Conservation (phyloP, 2,888 invertebrate species). For the Drosophila kanekoi region DNA sequence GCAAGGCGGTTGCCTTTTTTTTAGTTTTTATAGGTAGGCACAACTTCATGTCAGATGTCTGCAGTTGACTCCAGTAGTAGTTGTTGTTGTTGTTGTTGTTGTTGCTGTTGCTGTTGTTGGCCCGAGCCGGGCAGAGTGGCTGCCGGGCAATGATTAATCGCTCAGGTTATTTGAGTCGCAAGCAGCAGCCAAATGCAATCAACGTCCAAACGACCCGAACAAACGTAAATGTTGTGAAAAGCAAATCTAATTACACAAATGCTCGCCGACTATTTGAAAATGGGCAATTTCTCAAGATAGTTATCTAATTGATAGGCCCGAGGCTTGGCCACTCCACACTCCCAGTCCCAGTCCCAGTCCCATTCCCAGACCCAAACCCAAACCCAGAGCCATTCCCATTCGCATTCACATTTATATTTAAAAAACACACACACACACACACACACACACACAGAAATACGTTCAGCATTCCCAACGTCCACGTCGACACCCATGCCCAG, state of each 20-base stretch:
- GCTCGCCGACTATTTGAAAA: conserved; percentile 84
- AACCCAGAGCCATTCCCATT: conserved; percentile 19
- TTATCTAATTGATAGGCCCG: conserved; percentile 84
- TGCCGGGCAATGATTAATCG: conserved; percentile 68
- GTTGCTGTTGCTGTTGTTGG: conserved; percentile 27
- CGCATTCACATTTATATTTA: conserved; percentile 22
- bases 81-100: not conserved
- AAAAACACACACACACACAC: not conserved
- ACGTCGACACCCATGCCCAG: conserved; percentile 55
- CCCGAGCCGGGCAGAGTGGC: conserved; percentile 20
- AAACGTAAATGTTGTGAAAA: conserved; percentile 83
- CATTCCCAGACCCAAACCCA: not conserved
- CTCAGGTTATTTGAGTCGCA: conserved; percentile 72
- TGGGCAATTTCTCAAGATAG: conserved; percentile 85
- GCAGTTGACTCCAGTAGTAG: conserved; percentile 36
- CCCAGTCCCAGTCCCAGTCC: conserved; percentile 7
- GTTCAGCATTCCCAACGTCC: conserved; percentile 39
- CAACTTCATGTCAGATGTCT: conserved; percentile 53
- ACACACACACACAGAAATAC: conserved; percentile 12
- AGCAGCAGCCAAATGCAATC: conserved; percentile 75
- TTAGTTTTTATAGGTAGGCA: not conserved
- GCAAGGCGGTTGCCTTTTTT: conserved; percentile 57
- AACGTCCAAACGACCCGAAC: conserved; percentile 47
- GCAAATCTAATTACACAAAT: conserved; percentile 85
- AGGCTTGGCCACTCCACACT: conserved; percentile 30